Conservation (phyloP, 2,888 invertebrate genomes). For the Pasiphila rectangulata region DNA sequence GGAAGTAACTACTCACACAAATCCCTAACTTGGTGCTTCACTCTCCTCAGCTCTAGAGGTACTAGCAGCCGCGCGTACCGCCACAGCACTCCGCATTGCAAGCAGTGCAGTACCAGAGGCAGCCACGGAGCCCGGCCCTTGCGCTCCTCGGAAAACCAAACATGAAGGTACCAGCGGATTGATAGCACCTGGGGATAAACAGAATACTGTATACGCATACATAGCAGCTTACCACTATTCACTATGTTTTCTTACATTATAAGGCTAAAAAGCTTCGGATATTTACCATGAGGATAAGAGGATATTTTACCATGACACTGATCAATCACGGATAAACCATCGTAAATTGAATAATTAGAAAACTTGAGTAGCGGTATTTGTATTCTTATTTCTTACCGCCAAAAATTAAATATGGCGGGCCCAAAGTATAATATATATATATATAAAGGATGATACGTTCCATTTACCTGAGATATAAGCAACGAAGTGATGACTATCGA, state of each 20-base stretch:
- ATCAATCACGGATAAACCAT: too few species aligned
- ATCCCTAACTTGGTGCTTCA: conserved; percentile 90
- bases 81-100: conserved; percentile 88
- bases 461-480: conserved; percentile 85
- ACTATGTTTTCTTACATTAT: too few species aligned
- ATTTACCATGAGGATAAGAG: too few species aligned
- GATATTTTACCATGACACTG: too few species aligned
- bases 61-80: conserved; percentile 92
- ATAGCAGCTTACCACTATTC: too few species aligned
- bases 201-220: too few species aligned
- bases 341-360: too few species aligned
- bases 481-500: conserved; percentile 87
- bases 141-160: conserved; percentile 69
- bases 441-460: too few species aligned
- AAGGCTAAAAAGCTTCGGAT: too few species aligned
- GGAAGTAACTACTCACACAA: conserved; percentile 71
- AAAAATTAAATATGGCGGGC: background rate
- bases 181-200: conserved; percentile 80
- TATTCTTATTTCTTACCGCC: too few species aligned
- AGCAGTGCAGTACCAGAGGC: conserved; percentile 83
- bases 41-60: conserved; percentile 89
- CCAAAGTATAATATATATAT: too few species aligned
- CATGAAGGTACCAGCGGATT: conserved; percentile 86
- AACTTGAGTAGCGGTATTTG: too few species aligned
- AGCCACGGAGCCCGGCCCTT: conserved; percentile 70